Conservation (phyloP, 2,113 vertebrate genomes). For the Engystomops pustulosus region DNA sequence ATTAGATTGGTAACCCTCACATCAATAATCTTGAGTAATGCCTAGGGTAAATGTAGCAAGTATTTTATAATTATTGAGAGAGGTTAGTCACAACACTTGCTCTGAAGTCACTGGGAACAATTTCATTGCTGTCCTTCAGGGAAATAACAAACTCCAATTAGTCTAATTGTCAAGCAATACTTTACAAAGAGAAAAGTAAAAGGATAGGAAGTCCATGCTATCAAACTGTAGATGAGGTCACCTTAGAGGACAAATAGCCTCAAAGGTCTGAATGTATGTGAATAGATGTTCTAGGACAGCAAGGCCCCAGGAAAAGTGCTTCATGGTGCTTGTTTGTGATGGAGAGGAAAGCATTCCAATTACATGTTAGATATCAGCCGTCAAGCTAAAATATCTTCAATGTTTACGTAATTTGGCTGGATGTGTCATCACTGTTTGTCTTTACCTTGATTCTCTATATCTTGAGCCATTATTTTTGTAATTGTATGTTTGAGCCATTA, state of each 20-base stretch:
- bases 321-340: background rate
- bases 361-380: no score
- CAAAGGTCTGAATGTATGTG: constrained; percentile 33
- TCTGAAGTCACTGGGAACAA: constrained; percentile 70
- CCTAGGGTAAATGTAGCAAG: constrained; percentile 63
- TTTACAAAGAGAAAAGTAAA: constrained; percentile 63
- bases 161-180: constrained; percentile 74
- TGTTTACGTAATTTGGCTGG: no score
- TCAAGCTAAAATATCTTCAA: no score
- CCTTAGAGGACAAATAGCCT: constrained; percentile 28
- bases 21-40: constrained; percentile 54
- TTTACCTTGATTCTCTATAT: no score
- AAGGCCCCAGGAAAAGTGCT: background rate
- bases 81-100: constrained; percentile 71
- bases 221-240: constrained; percentile 43
- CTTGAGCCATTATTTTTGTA: no score
- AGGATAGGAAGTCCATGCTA: constrained; percentile 49
- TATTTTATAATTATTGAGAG: constrained; percentile 73
- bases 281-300: constrained; percentile 34
- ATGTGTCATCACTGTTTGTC: no score
- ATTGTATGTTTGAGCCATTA: no score
- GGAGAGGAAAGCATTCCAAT: background rate
- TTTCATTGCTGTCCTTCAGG: constrained; percentile 67
- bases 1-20: constrained; percentile 38
- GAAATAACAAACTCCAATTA: constrained; percentile 75